Evolutionary conservation across 1,140 invertebrate species (phyloP), one percentile per base, ranked within the genome.

Genomic region (Anagrus nilaparvatae): DNA sequence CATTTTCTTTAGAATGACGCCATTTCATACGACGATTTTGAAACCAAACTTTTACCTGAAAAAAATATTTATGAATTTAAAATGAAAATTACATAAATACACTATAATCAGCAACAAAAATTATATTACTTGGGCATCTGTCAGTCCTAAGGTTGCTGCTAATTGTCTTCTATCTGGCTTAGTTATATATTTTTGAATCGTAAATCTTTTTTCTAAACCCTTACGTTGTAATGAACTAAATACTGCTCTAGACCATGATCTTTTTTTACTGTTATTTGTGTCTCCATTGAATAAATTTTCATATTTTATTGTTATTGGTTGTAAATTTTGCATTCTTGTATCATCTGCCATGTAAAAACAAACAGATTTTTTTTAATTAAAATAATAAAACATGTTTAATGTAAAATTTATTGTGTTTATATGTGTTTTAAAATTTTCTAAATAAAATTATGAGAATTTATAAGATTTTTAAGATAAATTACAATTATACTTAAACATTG

Each of bases 1-100:
- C 69, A 35, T 55, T 76, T 57, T 87, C 83, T 54, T 83, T 83
- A 7, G 79, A 84, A 50, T 90, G 86, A 2, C 87, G 74, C 87
- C 87, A 92, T 63, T 93, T 93, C 87, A 92, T 92, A 40, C 88
- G 74, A 19, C 89, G 73, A 63, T 94, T 94, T 72, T 93, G 88
- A 61, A 91, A 92, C 87, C 88, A 92, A 0, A 92, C 87, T 68
- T 93, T 92, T 1, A 92, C 86, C 84, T 88, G 55, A 23, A 43
- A 30, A 46, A 30, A 44, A 33, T 41, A 40, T 24, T 30, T 13
- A 10, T 33, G 16, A 28, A 39, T 13, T 43, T 20, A 20, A 35
- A 29, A 35, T 43, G 24, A 25, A 37, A 13, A 44, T 38, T 7
- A 25, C 30, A 25, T 30, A 44, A 40, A 31, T 44, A 28, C 1